Evolutionary conservation across 2,888 invertebrate genomes (phyloP).

Genomic region (Charanyca ferruginea): DNA sequence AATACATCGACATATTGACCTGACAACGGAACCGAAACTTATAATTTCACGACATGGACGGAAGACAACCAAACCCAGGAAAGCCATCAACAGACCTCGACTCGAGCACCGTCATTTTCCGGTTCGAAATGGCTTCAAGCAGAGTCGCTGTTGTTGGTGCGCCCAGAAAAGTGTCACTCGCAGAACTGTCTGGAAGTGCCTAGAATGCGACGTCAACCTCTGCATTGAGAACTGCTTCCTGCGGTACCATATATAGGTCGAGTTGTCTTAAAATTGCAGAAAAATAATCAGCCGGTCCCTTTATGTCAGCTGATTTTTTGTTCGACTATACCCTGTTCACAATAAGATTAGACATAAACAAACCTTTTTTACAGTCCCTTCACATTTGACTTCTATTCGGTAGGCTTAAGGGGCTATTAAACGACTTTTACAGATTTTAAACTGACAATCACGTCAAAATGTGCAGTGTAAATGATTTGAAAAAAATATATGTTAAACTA

Average conservation of each 20-base stretch:
- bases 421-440: too few species aligned
- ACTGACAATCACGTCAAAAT: too few species aligned
- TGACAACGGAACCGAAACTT: background rate
- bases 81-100: constrained; percentile 1
- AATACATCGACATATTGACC: constrained; percentile 12
- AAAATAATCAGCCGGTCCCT: too few species aligned
- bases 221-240: constrained; percentile 61
- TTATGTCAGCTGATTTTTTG: too few species aligned
- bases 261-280: too few species aligned
- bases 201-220: constrained; percentile 54
- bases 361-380: too few species aligned
- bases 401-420: too few species aligned
- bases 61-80: background rate
- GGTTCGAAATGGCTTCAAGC: constrained; percentile 37
- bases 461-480: too few species aligned
- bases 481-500: too few species aligned
- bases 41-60: background rate
- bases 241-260: constrained; percentile 48
- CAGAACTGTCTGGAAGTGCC: constrained; percentile 62
- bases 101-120: constrained; percentile 52
- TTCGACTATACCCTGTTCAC: too few species aligned
- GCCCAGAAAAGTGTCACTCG: constrained; percentile 27
- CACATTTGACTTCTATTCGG: too few species aligned
- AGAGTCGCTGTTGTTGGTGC: constrained; percentile 52
- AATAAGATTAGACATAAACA: too few species aligned